A percentile compares a stretch with the other conserved stretches of the same genome.
These are phyloP conservation scores for Perodicticus potto DNA, from an alignment of 2,797 vertebrate genomes.

Conservation along the genomic window DNA sequence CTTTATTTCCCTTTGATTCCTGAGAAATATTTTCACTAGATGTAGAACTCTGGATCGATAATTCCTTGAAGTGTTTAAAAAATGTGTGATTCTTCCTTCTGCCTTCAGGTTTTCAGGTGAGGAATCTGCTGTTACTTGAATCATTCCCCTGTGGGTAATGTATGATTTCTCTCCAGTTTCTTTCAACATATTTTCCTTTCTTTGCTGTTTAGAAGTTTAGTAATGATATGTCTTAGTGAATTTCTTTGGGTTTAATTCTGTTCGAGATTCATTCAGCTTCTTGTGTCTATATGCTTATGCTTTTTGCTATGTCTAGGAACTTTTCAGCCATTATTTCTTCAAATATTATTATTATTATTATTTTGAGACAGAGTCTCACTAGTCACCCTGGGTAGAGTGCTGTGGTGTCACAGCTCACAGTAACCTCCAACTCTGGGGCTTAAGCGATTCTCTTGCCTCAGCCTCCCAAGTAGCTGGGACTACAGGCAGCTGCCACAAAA, in stretches of 20 bases:
- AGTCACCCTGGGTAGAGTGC: too few species aligned
- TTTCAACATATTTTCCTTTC: background rate
- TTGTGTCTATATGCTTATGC: background rate
- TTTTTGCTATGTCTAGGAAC: background rate
- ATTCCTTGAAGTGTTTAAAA: background rate
- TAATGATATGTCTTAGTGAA: too few species aligned
- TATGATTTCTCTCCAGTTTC: background rate
- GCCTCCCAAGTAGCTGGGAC: too few species aligned
- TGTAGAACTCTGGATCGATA: background rate
- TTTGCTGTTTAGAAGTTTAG: background rate
- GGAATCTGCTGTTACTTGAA: background rate
- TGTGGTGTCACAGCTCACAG: too few species aligned
- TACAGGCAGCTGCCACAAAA: too few species aligned
- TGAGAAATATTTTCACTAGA: too few species aligned
- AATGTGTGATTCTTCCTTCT: background rate
- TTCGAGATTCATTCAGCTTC: background rate
- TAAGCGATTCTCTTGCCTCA: too few species aligned
- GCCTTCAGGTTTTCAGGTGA: background rate
- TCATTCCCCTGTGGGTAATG: background rate
- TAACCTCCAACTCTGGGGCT: too few species aligned
- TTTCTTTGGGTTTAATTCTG: too few species aligned
- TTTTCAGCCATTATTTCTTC: background rate
- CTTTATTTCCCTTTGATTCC: too few species aligned
- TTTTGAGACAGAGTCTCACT: too few species aligned
- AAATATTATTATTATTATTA: background rate